Percentiles rank a stretch among this genome's conserved stretches.
phyloP scores from a whole-genome alignment of 2,797 vertebrate genomes.

The Sebastes reedi region DNA sequence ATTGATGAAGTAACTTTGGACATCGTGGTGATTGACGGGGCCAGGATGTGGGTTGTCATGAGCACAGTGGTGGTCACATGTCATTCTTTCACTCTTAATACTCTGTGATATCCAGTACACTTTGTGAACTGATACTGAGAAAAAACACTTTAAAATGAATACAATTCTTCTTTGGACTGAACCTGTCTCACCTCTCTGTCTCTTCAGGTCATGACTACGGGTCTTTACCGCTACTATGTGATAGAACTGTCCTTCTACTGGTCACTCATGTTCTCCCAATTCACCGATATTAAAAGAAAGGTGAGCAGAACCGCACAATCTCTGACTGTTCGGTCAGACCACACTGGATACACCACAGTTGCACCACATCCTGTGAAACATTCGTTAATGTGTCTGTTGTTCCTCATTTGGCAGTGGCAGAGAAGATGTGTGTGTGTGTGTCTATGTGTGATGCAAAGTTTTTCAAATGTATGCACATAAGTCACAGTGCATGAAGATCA shows the following conservation, averaged over 20 bases:
- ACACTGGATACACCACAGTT: neutral
- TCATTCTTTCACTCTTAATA: neutral
- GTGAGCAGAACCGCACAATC: conserved; percentile 78
- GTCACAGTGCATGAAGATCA: neutral
- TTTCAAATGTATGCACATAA: neutral
- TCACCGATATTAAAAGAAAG: conserved; percentile 97
- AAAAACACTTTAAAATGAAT: neutral
- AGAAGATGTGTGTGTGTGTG: neutral
- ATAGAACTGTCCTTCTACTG: conserved; percentile 95
- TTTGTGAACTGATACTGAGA: neutral
- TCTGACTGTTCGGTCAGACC: neutral
- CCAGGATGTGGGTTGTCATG: neutral
- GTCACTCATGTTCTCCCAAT: conserved; percentile 99
- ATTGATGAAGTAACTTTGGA: neutral
- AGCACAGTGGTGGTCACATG: neutral
- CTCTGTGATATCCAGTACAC: neutral
- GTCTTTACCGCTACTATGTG: conserved; percentile 93
- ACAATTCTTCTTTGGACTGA: neutral
- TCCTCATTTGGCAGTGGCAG: conserved; percentile 33
- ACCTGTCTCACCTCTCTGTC: neutral
- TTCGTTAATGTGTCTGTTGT: conserved; percentile 30
- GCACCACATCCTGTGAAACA: neutral
- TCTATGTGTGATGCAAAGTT: neutral
- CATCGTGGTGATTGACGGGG: neutral
- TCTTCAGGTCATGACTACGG: conserved; percentile 86